phyloP scores from a whole-genome alignment of 2,888 invertebrate genomes.

The Heliconius ethilla region DNA sequence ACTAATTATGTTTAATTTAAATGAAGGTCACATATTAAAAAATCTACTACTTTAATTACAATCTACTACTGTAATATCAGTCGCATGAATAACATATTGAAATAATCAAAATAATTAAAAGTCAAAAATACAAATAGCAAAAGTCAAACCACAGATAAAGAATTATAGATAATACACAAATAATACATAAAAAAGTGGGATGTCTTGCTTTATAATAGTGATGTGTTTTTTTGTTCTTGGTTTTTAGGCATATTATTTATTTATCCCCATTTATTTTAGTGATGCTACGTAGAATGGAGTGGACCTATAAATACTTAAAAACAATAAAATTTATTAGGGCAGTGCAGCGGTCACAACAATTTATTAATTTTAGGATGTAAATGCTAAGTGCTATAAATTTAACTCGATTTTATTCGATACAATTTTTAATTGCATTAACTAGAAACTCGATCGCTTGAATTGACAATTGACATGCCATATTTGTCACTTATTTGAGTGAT shows the following conservation, averaged over 20 bases:
- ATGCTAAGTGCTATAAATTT: not conserved
- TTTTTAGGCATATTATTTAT: not conserved
- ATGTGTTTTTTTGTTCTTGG: not conserved
- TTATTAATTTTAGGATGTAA: too few species aligned
- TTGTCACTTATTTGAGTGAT: not conserved
- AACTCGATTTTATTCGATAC: too few species aligned
- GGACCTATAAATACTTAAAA: too few species aligned
- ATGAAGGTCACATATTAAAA: slow-evolving; percentile 4
- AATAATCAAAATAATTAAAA: not conserved
- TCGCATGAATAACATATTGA: not conserved
- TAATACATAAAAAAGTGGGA: not conserved
- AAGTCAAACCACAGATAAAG: slow-evolving; percentile 13
- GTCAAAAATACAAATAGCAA: not conserved
- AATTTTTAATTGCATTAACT: not conserved
- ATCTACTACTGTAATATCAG: not conserved
- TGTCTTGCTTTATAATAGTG: too few species aligned
- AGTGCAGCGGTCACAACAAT: too few species aligned
- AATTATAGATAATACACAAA: too few species aligned
- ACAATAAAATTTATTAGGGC: too few species aligned
- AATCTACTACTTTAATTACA: not conserved
- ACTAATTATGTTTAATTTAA: not conserved
- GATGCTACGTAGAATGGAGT: too few species aligned
- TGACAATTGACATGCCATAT: not conserved
- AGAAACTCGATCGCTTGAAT: not conserved
- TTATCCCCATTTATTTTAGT: too few species aligned